These are phyloP conservation scores for Patella ulyssiponensis DNA, from an alignment of 2,888 invertebrate genomes.

Conservation along the genomic window DNA sequence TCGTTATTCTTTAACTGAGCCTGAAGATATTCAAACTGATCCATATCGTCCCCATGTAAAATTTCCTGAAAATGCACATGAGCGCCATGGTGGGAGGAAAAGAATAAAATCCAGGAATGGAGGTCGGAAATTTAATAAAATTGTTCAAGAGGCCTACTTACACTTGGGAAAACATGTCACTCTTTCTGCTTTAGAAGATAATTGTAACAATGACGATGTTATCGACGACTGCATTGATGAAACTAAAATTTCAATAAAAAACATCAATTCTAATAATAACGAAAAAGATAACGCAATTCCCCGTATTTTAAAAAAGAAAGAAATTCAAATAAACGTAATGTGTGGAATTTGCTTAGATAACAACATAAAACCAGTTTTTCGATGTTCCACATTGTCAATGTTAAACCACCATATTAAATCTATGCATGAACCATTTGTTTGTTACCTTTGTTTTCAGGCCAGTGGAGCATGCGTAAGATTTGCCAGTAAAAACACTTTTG, in stretches of 20 bases:
- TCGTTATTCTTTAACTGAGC: neutral
- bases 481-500: neutral
- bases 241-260: neutral
- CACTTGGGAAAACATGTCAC: neutral
- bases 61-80: neutral
- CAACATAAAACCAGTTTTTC: neutral
- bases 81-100: neutral
- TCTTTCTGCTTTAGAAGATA: neutral
- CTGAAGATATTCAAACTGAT: neutral
- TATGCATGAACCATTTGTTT: neutral
- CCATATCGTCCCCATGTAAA: neutral
- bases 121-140: neutral
- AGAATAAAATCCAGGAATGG: neutral
- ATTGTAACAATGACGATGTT: neutral
- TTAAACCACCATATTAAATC: neutral
- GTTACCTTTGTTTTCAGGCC: neutral
- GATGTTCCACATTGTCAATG: neutral
- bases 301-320: neutral
- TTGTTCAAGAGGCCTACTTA: neutral
- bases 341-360: neutral
- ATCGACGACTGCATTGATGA: neutral
- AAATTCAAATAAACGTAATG: neutral
- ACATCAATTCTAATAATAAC: neutral
- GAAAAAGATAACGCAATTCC: neutral
- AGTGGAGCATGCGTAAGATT: neutral